Evolutionary conservation across 2,797 vertebrate genomes (phyloP).

Genomic region (Nothura maculosa): DNA sequence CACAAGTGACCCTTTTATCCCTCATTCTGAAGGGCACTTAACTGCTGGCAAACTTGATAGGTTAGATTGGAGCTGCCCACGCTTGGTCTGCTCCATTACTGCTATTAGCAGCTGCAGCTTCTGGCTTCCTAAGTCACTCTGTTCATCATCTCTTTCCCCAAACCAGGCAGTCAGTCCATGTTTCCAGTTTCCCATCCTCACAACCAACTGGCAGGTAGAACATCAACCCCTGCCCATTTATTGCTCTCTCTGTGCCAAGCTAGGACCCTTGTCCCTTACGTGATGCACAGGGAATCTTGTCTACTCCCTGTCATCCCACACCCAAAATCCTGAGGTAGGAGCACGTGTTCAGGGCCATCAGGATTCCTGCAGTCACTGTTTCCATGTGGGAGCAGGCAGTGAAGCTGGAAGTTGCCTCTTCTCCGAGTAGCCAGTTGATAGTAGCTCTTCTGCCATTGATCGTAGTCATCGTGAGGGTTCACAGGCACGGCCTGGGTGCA

Average conservation of each 20-base stretch:
- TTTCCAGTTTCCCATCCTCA: neutral
- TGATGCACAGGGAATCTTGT: neutral
- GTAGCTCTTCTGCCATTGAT: neutral
- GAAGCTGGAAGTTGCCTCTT: neutral
- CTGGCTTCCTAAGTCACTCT: neutral
- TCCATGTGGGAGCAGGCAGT: neutral
- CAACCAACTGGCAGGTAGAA: fast-evolving
- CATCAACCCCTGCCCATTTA: fast-evolving
- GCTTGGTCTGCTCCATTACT: neutral
- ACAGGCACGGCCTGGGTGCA: constrained; percentile 50
- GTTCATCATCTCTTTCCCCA: neutral
- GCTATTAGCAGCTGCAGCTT: neutral
- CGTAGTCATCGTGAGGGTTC: neutral
- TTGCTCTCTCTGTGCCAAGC: neutral
- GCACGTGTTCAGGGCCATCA: neutral
- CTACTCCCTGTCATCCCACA: neutral
- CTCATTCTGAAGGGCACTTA: neutral
- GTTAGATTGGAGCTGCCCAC: neutral
- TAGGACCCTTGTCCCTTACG: neutral
- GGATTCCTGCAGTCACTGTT: neutral
- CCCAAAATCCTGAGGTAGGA: neutral
- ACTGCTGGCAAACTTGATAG: neutral
- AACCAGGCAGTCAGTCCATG: neutral
- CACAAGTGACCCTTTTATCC: neutral
- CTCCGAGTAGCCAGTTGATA: fast-evolving